phyloP scores from a whole-genome alignment of 2,797 vertebrate species.

The Gadopsis marmoratus region DNA sequence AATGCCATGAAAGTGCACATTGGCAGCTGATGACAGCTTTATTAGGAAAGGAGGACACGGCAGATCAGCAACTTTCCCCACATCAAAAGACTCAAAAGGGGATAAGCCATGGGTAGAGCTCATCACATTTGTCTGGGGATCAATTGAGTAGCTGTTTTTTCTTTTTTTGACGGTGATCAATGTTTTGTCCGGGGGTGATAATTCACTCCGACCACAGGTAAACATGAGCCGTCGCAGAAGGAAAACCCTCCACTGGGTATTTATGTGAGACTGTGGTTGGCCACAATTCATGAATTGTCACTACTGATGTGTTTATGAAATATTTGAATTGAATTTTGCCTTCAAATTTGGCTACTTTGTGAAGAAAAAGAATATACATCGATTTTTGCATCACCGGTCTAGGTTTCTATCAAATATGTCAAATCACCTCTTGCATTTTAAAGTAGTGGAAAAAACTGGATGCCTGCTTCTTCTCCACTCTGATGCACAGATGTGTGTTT shows the following conservation, averaged over 20 bases:
- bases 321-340: neutral
- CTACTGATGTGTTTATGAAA: neutral
- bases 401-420: neutral
- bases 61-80: constrained; percentile 66
- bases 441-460: neutral
- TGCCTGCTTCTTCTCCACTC: neutral
- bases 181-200: constrained; percentile 38
- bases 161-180: constrained; percentile 50
- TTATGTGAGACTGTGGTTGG: neutral
- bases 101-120: constrained; percentile 49
- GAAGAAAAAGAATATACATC: neutral
- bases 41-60: constrained; percentile 71
- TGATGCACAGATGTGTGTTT: constrained; percentile 3
- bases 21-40: constrained; percentile 76
- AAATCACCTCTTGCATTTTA: constrained; percentile 6
- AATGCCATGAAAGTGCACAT: constrained; percentile 63
- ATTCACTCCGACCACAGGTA: constrained; percentile 33
- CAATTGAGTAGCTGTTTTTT: constrained; percentile 40
- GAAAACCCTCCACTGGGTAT: neutral
- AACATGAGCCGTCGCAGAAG: neutral
- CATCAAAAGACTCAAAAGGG: constrained; percentile 58
- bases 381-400: neutral
- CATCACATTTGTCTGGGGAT: constrained; percentile 63
- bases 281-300: neutral
- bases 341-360: neutral